Percentiles rank a stretch among this genome's conserved stretches.
phyloP scores from a whole-genome alignment of 1,140 invertebrate species.

The Zaprionus capensis region DNA sequence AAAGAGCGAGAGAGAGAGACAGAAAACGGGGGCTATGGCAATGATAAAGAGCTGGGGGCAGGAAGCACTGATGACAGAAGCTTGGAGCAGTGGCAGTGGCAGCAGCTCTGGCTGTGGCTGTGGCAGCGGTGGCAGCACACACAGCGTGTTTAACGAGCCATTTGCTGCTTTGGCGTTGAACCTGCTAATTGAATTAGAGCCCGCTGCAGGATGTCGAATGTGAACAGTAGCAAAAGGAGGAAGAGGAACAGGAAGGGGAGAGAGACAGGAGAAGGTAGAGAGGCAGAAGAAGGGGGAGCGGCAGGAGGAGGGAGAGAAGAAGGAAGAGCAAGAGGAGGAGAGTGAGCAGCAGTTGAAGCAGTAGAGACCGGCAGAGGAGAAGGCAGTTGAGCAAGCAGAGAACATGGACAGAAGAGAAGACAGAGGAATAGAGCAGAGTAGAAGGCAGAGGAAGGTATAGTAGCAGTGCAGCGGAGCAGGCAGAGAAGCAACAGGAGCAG shows the following conservation, averaged over 20 bases:
- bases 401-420: no score
- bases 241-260: conserved; percentile 9
- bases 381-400: no score
- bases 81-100: not conserved
- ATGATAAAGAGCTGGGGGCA: not conserved
- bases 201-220: conserved; percentile 51
- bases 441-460: no score
- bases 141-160: conserved; percentile 81
- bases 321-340: conserved; percentile 21
- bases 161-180: conserved; percentile 80
- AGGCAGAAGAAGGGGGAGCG: not conserved
- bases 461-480: no score
- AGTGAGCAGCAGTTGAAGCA: not conserved
- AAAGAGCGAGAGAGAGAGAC: not conserved
- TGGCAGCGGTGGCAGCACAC: conserved; percentile 34
- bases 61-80: not conserved
- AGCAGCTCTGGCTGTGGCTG: not conserved
- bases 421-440: no score
- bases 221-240: conserved; percentile 21
- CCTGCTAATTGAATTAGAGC: conserved; percentile 80
- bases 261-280: not conserved
- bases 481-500: no score
- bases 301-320: not conserved
- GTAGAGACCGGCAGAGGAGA: no score
- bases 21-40: not conserved